Base-by-base conservation (phyloP, 2,797 vertebrate species). In the Trachurus trachurus region DNA sequence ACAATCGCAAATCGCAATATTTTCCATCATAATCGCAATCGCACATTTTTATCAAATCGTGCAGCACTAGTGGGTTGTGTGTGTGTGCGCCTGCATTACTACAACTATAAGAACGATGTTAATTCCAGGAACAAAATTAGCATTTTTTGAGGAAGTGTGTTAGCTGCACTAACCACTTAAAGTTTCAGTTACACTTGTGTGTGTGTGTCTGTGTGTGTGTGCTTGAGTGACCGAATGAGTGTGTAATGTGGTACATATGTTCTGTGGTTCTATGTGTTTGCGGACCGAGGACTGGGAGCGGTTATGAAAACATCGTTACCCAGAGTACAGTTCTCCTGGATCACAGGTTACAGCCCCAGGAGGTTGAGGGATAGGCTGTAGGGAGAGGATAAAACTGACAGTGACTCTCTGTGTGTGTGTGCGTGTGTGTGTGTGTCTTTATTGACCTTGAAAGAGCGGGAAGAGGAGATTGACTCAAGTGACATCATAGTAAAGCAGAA, bases 271-370 rank as follows among this genome's bases (percentile, higher is more conserved):
- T 73, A 52, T 69, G 72, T 92, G 88, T 91, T 94, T 93, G 83
- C 85, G 78, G 80, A 90, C 61, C 0, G 53, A 85, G 78, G 74
- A 85, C 69, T 87, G 85, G 90, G 90, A 93, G 92, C 31, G 87
- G 78, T 90, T 92, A 85, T 72, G 65, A 93, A 91, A 93, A 92
- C 91, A 93, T 3, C 34, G 22, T 76, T 92, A 82, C 59, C 63
- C 88, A 87, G 84, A 89, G 74, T 87, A 71, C 90, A 89, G 68
- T 86, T 82, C 85, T 88, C 73, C 76, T 78, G 87, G 89, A 88
- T 83, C 92, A 88, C 85, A 89, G 89, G 80, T 83, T 88, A 76
- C 63, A 81, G 66, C 87, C 88, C 76, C 65, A 11, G 76, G 85
- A 74, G 79, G 58, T 74, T 73, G 50, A 76, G 91, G 88, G 91